phyloP scores from a whole-genome alignment of 2,113 vertebrate genomes.

The Antechinus flavipes region DNA sequence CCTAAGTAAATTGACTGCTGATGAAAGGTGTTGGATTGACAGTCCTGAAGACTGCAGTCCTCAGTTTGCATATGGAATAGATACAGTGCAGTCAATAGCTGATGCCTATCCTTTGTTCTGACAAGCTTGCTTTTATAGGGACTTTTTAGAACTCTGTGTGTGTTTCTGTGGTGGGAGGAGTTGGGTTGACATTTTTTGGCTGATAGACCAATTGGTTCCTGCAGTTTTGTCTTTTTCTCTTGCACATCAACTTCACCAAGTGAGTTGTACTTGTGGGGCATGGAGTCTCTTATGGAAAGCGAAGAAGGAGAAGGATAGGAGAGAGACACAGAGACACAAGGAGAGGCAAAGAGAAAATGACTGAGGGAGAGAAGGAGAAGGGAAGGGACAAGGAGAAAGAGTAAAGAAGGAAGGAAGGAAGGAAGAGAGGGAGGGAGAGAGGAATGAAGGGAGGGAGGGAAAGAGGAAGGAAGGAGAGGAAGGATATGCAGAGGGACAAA shows the following conservation, averaged over 20 bases:
- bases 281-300: not conserved
- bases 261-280: not conserved
- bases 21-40: not conserved
- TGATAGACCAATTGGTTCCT: not conserved
- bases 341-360: not conserved
- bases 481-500: not conserved
- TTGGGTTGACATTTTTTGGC: not conserved
- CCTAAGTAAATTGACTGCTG: conserved; percentile 27
- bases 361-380: not conserved
- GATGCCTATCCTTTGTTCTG: not conserved
- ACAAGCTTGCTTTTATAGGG: not conserved
- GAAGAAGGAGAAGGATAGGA: not conserved
- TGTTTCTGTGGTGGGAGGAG: too few species aligned
- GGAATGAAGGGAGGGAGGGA: not conserved
- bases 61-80: not conserved
- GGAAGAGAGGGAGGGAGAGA: too few species aligned
- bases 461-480: too few species aligned
- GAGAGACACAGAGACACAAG: not conserved
- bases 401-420: too few species aligned
- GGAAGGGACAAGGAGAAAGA: not conserved
- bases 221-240: not conserved
- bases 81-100: not conserved
- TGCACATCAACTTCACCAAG: not conserved
- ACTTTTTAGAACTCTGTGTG: not conserved
- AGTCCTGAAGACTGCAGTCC: not conserved